phyloP scores from a whole-genome alignment of 1,140 invertebrate genomes.

The Orius laevigatus region DNA sequence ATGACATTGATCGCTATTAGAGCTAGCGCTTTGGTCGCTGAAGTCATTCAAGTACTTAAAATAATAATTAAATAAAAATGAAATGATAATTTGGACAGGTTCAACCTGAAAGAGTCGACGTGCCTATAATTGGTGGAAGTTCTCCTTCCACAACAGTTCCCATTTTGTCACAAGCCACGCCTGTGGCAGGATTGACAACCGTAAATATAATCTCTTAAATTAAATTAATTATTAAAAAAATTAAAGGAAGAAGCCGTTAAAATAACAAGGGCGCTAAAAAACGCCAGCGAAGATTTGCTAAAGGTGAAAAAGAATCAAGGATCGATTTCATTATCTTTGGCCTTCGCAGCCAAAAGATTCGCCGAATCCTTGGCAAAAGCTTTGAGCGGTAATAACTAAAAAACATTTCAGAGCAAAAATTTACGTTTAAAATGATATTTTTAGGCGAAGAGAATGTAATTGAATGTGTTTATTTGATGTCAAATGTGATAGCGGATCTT shows the following conservation, averaged over 20 bases:
- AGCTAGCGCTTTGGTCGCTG: conserved; percentile 84
- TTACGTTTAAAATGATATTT: too few species aligned
- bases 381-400: too few species aligned
- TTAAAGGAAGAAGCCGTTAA: conserved; percentile 26
- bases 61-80: too few species aligned
- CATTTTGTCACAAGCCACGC: conserved; percentile 78
- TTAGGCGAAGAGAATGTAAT: conserved; percentile 75
- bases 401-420: too few species aligned
- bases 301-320: conserved; percentile 18
- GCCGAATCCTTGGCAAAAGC: too few species aligned
- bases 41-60: conserved; percentile 31
- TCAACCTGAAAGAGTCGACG: conserved; percentile 52
- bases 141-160: conserved; percentile 96
- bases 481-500: conserved; percentile 64
- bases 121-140: conserved; percentile 97
- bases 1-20: conserved; percentile 94
- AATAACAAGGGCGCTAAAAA: conserved; percentile 24
- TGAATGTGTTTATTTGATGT: conserved; percentile 87
- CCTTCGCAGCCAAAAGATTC: too few species aligned
- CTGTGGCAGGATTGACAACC: conserved; percentile 50
- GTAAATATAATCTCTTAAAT: too few species aligned
- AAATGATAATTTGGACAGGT: conserved; percentile 24
- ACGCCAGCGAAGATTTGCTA: conserved; percentile 21
- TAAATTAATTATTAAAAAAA: too few species aligned
- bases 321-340: conserved; percentile 16